These are phyloP conservation scores for Petrocephalus microphthalmus DNA, from an alignment of 2,113 vertebrate species.

Conservation along the genomic window DNA sequence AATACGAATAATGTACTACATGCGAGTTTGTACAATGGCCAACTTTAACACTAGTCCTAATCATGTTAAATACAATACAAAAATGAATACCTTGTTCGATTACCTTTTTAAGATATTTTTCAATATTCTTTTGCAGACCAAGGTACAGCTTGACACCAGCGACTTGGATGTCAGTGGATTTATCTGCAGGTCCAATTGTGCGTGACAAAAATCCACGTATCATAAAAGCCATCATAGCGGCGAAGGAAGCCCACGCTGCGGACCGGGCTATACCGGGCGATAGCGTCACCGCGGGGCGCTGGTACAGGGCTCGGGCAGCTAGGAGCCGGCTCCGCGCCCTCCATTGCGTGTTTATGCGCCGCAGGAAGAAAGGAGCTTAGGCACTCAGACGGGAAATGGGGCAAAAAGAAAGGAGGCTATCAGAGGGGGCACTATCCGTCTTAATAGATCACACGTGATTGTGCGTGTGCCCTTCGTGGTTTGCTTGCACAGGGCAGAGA, in stretches of 20 bases:
- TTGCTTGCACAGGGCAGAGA: slow-evolving; percentile 7
- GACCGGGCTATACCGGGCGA: no score
- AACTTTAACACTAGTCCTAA: not conserved
- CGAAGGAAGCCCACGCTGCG: not conserved
- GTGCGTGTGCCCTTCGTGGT: not conserved
- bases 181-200: not conserved
- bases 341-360: not conserved
- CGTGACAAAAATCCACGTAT: not conserved
- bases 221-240: not conserved
- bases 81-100: not conserved
- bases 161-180: not conserved
- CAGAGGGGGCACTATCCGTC: not conserved
- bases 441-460: not conserved
- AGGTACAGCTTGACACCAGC: not conserved
- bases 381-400: not conserved
- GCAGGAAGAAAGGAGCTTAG: not conserved
- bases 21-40: not conserved
- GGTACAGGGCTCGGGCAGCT: no score
- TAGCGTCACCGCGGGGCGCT: no score
- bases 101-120: not conserved
- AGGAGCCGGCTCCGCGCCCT: not conserved
- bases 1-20: not conserved
- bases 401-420: not conserved
- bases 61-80: not conserved
- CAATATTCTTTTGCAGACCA: not conserved